Percentiles rank a stretch among this genome's conserved stretches.
Conservation (phyloP, 2,888 invertebrate genomes). For the Tryphoninae sp. region DNA sequence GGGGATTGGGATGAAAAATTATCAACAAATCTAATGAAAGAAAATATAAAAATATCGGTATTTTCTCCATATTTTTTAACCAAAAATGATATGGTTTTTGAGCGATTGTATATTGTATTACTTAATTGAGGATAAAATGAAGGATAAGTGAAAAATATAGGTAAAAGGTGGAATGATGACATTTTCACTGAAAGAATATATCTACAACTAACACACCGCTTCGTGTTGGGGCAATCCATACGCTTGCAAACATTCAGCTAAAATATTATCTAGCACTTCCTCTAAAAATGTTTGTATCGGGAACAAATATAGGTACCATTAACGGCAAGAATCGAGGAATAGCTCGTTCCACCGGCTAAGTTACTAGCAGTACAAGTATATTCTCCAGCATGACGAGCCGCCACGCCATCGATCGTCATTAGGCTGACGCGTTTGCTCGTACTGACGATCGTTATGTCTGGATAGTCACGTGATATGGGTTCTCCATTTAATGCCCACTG, state of each 20-base stretch:
- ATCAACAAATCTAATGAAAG: too few relatives aligned
- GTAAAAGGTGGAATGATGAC: neutral
- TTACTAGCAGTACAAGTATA: slow-evolving; percentile 87
- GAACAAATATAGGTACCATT: slow-evolving; percentile 82
- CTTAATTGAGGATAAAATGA: too few relatives aligned
- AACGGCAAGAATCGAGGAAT: slow-evolving; percentile 85
- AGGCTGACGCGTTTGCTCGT: slow-evolving; percentile 83
- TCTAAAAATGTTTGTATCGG: slow-evolving; percentile 16
- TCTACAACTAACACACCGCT: slow-evolving; percentile 7
- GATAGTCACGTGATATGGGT: slow-evolving; percentile 76
- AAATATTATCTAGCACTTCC: neutral
- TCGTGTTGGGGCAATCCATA: slow-evolving; percentile 21
- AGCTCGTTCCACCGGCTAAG: slow-evolving; percentile 85
- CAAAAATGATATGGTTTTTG: too few relatives aligned
- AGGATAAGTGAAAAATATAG: neutral
- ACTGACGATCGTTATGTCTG: slow-evolving; percentile 70
- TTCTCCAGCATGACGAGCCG: slow-evolving; percentile 86
- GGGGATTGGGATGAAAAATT: too few relatives aligned
- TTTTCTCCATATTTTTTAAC: too few relatives aligned
- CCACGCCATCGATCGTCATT: slow-evolving; percentile 86
- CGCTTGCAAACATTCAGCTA: neutral
- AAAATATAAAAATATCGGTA: too few relatives aligned
- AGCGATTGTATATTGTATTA: too few relatives aligned
- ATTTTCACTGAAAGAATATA: neutral
- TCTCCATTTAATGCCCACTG: slow-evolving; percentile 89